Evolutionary conservation across 1,140 invertebrate species (phyloP), one percentile per base, ranked within the genome.

Genomic region (Heliconius hewitsoni): DNA sequence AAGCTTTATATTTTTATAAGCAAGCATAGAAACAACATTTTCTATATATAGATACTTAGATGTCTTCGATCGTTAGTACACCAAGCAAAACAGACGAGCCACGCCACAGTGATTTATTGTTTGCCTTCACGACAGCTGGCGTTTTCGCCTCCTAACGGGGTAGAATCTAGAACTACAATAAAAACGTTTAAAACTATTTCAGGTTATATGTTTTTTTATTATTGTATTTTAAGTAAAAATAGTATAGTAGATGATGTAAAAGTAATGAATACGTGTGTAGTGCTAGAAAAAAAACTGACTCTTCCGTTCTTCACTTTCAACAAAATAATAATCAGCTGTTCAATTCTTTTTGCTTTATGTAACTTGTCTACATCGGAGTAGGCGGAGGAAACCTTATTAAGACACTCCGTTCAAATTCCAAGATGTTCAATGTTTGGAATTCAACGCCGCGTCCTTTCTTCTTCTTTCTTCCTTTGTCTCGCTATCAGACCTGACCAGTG

Each of bases 91-190:
- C 74, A 75, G 74, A 75, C 73, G 73, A 60, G 52, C 34, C 5
- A 39, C 4, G 74, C 46, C 8, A 57, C 55, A 30, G 74, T 66
- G 30, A 75, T 75, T 37, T 75, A 66, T 75, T 37, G 60, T 75
- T 52, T 57, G 50, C 55, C 34, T 74, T 57, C 55, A 50, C 55
- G 74, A 75, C 74, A 75, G 74, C 74, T 66, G 55, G 74, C 74
- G 55, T 16, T 60, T 57, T 34, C 55, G 46, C 55, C 74, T 75
- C 9, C 74, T 57, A 34, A 74, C 52, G n/a, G 34, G 37, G 37
- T 75, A 8, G 37, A 74, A n/a, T 57, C 60, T 75, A 66, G 30
- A 75, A 42, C 16, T 66, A 18, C 55, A 23, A 73, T 66, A 66
- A 66, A 66, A 27, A 66, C 8, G 16, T 52, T 66, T 66, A 4